phyloP scores from a whole-genome alignment of 2,113 vertebrate species.

The Lynx canadensis region DNA sequence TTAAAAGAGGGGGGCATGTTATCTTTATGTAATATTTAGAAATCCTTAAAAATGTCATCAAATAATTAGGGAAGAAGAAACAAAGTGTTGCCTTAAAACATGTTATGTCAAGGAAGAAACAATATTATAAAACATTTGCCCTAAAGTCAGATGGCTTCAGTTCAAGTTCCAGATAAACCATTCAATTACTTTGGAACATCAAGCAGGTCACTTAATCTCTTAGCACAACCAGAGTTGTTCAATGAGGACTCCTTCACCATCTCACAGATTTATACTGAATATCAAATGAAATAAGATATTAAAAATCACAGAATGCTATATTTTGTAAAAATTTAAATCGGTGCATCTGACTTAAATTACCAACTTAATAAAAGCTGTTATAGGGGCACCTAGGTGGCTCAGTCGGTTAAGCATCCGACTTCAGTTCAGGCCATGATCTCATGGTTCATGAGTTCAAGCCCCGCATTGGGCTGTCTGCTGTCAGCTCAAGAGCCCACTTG shows the following conservation, averaged over 20 bases:
- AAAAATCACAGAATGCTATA: conserved; percentile 17
- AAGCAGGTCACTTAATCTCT: neutral
- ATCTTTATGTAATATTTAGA: neutral
- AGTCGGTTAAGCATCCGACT: too few relatives aligned
- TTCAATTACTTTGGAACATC: neutral
- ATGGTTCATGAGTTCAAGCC: too few relatives aligned
- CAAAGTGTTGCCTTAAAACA: neutral
- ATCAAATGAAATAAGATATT: conserved; percentile 4
- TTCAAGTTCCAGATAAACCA: conserved; percentile 10
- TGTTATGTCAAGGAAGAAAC: neutral
- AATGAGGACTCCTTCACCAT: neutral
- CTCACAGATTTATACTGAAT: conserved; percentile 1
- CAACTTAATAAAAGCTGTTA: neutral
- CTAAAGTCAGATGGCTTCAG: neutral
- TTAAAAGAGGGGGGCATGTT: neutral
- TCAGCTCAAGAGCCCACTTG: too few relatives aligned
- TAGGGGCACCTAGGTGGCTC: neutral
- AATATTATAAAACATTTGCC: neutral
- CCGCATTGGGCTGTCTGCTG: too few relatives aligned
- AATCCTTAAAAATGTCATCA: conserved; percentile 35
- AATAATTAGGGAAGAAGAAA: conserved; percentile 40
- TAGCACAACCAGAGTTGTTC: neutral
- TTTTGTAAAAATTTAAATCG: conserved; percentile 30
- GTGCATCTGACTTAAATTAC: conserved; percentile 34
- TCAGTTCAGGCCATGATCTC: too few relatives aligned